Conservation (phyloP, 2,888 invertebrate species). For the Lissocephala sabroskyi region DNA sequence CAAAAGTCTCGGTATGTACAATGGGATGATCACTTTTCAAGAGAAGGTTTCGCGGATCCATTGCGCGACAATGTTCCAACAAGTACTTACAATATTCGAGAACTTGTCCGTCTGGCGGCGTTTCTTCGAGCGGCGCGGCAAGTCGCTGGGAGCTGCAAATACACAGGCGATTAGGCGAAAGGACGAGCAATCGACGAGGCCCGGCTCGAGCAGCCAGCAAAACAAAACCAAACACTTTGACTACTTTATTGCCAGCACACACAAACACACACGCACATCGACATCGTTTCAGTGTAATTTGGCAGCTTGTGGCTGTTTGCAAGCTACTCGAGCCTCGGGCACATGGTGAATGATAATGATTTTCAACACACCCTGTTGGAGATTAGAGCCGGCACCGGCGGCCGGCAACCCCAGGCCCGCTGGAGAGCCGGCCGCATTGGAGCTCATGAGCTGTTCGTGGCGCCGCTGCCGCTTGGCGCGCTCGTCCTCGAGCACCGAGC, state of each 20-base stretch:
- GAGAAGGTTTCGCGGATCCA: constrained; percentile 17
- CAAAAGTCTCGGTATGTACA: neutral
- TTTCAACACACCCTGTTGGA: constrained; percentile 46
- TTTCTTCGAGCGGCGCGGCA: constrained; percentile 75
- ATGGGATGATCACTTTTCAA: constrained; percentile 48
- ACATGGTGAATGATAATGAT: constrained; percentile 33
- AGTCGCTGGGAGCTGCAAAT: constrained; percentile 68
- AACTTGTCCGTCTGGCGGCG: constrained; percentile 78
- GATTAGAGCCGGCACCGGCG: constrained; percentile 28
- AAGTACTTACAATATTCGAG: constrained; percentile 77
- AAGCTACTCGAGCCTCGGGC: constrained; percentile 1
- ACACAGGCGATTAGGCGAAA: too few relatives aligned
- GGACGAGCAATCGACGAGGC: too few relatives aligned
- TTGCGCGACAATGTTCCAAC: constrained; percentile 29
- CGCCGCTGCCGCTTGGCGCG: constrained; percentile 69
- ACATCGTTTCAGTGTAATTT: too few relatives aligned
- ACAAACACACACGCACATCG: too few relatives aligned
- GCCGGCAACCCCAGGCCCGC: constrained; percentile 6
- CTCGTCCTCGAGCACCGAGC: constrained; percentile 70
- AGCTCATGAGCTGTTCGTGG: constrained; percentile 57
- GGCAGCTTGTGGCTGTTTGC: too few relatives aligned
- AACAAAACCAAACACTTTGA: too few relatives aligned
- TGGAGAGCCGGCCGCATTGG: constrained; percentile 25
- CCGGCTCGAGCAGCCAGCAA: too few relatives aligned
- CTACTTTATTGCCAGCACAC: too few relatives aligned